Evolutionary conservation across 1,140 invertebrate species (phyloP), one percentile per base, ranked within the genome.

Genomic region (Oncopodura yosiiana): DNA sequence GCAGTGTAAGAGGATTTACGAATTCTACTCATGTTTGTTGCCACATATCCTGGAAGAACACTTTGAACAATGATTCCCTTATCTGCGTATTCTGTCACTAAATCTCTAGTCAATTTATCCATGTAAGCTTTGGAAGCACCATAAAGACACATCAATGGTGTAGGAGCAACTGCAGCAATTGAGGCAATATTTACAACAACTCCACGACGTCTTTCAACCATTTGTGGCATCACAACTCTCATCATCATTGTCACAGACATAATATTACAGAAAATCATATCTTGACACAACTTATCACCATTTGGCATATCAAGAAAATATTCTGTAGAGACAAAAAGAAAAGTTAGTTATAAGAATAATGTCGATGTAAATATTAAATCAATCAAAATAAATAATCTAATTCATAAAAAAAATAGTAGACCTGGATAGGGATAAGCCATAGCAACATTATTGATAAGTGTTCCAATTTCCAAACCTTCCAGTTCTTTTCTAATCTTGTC

Each of bases 361-460:
- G n/a, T n/a, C n/a, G n/a, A n/a, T n/a, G n/a, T n/a, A n/a, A n/a
- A n/a, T n/a, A n/a, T n/a, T n/a, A n/a, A n/a, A n/a, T n/a, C n/a
- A n/a, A n/a, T n/a, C 18, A 26, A 24, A 11, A 44, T 48, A 54
- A 42, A 32, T 57, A 9, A 8, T 19, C 46, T 5, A 57, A 52
- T 53, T 56, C 72, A 72, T n/a, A n/a, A n/a, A n/a, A n/a, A n/a
- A n/a, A n/a, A n/a, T n/a, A n/a, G n/a, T n/a, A n/a, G n/a, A n/a
- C n/a, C n/a, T n/a, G 94, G 93, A 70, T 87, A 80, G 0, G 81
- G 74, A 70, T 95, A 95, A 48, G 86, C 89, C 56, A 90, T 81
- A 3, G 94, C 94, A 0, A 95, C 93, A 74, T 97, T 98, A 70
- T 99, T 99, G 4, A 98, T 80, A 9, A 97, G 74, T 16, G 93